Conservation (phyloP, 2,888 invertebrate species). For the Trypoxylon attenuatum region DNA sequence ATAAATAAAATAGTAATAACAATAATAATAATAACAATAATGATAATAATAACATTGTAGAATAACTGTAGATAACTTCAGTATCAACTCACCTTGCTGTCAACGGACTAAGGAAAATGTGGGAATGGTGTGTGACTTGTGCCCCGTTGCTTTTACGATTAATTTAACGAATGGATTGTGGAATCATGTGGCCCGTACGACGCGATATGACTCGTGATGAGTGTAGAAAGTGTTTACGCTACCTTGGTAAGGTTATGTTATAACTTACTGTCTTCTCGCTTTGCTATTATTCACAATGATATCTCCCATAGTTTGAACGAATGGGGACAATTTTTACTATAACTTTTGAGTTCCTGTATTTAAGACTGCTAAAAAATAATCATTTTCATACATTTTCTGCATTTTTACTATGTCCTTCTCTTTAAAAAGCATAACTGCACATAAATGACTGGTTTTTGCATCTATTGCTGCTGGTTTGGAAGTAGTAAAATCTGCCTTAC, state of each 20-base stretch:
- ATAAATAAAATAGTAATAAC: slow-evolving; percentile 20
- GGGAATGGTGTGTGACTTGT: slow-evolving; percentile 42
- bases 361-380: too few relatives aligned
- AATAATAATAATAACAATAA: background rate
- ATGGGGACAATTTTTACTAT: too few relatives aligned
- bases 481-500: too few relatives aligned
- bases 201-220: slow-evolving; percentile 92
- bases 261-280: slow-evolving; percentile 21
- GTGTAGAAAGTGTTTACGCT: slow-evolving; percentile 90
- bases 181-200: slow-evolving; percentile 81
- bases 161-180: slow-evolving; percentile 31
- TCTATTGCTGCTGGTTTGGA: too few relatives aligned
- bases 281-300: slow-evolving; percentile 5
- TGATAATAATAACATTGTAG: slow-evolving; percentile 18
- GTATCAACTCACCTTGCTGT: slow-evolving; percentile 59
- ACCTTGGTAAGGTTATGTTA: slow-evolving; percentile 82
- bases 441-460: too few relatives aligned
- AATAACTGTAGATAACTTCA: slow-evolving; percentile 58
- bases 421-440: too few relatives aligned
- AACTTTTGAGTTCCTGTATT: too few relatives aligned
- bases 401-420: too few relatives aligned
- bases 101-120: slow-evolving; percentile 57
- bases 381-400: too few relatives aligned
- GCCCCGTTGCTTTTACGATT: slow-evolving; percentile 17
- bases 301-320: too few relatives aligned